These are phyloP conservation scores for Myripristis murdjan DNA, from an alignment of 2,797 vertebrate species.

Conservation along the genomic window DNA sequence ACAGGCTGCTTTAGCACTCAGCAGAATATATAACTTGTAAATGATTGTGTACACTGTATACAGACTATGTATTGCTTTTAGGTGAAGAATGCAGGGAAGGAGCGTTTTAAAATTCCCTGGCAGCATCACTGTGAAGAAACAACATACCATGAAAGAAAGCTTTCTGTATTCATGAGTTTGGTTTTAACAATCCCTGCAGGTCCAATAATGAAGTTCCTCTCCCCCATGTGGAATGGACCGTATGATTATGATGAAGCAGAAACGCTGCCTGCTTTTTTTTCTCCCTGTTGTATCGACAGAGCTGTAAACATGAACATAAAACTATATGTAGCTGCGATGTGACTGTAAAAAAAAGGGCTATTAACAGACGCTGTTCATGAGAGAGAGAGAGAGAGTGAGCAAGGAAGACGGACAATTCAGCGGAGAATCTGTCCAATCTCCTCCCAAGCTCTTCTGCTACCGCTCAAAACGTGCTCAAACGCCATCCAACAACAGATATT, in stretches of 20 bases:
- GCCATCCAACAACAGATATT: not conserved
- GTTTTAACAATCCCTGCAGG: slow-evolving; percentile 79
- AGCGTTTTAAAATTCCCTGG: slow-evolving; percentile 35
- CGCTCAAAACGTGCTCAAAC: slow-evolving; percentile 15
- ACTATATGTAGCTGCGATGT: slow-evolving; percentile 67
- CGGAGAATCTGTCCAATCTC: too few relatives aligned
- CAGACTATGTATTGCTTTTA: slow-evolving; percentile 57
- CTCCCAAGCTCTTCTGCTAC: not conserved
- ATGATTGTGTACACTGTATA: slow-evolving; percentile 31
- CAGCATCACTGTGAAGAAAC: slow-evolving; percentile 50
- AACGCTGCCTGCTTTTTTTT: slow-evolving; percentile 50
- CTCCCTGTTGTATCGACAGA: slow-evolving; percentile 57
- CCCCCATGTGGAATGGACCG: slow-evolving; percentile 73
- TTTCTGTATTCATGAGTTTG: slow-evolving; percentile 81
- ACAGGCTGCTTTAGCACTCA: slow-evolving; percentile 30
- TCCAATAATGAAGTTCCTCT: slow-evolving; percentile 79
- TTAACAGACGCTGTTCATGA: slow-evolving; percentile 41
- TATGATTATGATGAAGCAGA: slow-evolving; percentile 80
- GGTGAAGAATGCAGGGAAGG: slow-evolving; percentile 52
- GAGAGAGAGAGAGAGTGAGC: slow-evolving; percentile 13
- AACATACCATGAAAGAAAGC: slow-evolving; percentile 57
- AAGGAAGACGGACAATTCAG: slow-evolving; percentile 1
- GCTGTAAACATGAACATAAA: slow-evolving; percentile 78
- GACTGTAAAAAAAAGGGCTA: slow-evolving; percentile 61
- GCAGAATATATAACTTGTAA: slow-evolving; percentile 49